phyloP scores from a whole-genome alignment of 1,140 invertebrate genomes.

The Dryas iulia region DNA sequence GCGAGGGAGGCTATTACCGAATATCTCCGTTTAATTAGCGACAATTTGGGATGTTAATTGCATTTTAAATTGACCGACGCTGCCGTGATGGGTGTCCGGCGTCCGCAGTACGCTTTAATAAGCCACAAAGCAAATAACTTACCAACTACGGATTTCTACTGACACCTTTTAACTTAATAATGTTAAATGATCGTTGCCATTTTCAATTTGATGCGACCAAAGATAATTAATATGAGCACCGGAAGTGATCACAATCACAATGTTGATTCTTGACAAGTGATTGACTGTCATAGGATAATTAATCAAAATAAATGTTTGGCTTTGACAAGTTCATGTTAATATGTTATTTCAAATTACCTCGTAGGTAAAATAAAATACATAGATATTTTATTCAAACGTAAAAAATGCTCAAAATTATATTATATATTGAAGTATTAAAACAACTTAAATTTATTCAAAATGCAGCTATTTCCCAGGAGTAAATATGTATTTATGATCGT shows the following conservation, averaged over 20 bases:
- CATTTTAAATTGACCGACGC: conserved; percentile 56
- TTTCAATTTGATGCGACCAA: background rate
- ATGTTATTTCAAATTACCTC: no score
- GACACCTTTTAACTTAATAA: conserved; percentile 18
- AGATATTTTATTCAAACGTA: no score
- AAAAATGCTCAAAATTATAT: no score
- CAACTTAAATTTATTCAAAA: no score
- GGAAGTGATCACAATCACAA: background rate
- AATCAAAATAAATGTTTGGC: background rate
- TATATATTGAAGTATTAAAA: no score
- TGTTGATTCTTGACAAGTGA: background rate
- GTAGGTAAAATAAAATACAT: no score
- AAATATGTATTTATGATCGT: no score
- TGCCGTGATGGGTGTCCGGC: conserved; percentile 26
- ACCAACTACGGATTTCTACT: conserved; percentile 18
- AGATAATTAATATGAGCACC: background rate
- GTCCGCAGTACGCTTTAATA: conserved; percentile 18
- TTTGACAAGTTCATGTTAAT: no score
- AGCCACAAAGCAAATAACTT: conserved; percentile 25
- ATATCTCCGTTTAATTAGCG: conserved; percentile 63
- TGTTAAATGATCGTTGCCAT: background rate
- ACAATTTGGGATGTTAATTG: conserved; percentile 52
- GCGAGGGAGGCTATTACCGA: conserved; percentile 46
- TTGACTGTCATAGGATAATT: background rate
- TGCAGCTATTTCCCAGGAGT: no score